Evolutionary conservation across 2,888 invertebrate species (phyloP).

Genomic region (Caenorhabditis sulstoni): DNA sequence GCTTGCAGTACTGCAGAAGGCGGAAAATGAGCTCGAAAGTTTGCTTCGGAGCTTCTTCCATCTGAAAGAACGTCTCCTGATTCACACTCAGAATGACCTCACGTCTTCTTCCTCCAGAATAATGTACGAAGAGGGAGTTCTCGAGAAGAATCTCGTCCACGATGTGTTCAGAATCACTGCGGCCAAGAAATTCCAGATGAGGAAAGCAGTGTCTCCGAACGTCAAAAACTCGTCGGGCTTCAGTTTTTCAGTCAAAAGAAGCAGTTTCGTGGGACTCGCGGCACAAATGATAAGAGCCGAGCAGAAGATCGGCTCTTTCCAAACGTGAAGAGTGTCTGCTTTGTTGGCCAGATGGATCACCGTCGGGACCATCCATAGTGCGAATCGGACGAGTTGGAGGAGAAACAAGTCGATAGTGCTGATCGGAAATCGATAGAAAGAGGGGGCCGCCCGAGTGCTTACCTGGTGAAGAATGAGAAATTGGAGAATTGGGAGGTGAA

Average conservation of each 20-base stretch:
- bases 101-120: slow-evolving; percentile 64
- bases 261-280: slow-evolving; percentile 71
- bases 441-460: slow-evolving; percentile 10
- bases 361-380: slow-evolving; percentile 66
- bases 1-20: slow-evolving; percentile 77
- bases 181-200: slow-evolving; percentile 74
- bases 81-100: neutral
- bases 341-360: slow-evolving; percentile 57
- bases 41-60: slow-evolving; percentile 63
- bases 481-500: slow-evolving; percentile 70
- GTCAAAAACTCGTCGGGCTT: slow-evolving; percentile 63
- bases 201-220: slow-evolving; percentile 71
- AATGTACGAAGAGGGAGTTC: slow-evolving; percentile 66
- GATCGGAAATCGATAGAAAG: slow-evolving; percentile 12
- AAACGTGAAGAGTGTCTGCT: slow-evolving; percentile 46
- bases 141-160: slow-evolving; percentile 68
- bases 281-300: slow-evolving; percentile 66
- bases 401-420: slow-evolving; percentile 76
- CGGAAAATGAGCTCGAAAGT: slow-evolving; percentile 77
- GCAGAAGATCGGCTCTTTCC: slow-evolving; percentile 68
- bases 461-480: slow-evolving; percentile 70
- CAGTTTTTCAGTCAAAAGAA: slow-evolving; percentile 68
- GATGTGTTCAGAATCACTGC: slow-evolving; percentile 68
- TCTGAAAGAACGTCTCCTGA: slow-evolving; percentile 15
- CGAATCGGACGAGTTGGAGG: slow-evolving; percentile 68